A percentile compares a stretch with the other conserved stretches of the same genome.
These are phyloP conservation scores for Crocallis elinguaria DNA, from an alignment of 2,888 invertebrate species.

Conservation along the genomic window DNA sequence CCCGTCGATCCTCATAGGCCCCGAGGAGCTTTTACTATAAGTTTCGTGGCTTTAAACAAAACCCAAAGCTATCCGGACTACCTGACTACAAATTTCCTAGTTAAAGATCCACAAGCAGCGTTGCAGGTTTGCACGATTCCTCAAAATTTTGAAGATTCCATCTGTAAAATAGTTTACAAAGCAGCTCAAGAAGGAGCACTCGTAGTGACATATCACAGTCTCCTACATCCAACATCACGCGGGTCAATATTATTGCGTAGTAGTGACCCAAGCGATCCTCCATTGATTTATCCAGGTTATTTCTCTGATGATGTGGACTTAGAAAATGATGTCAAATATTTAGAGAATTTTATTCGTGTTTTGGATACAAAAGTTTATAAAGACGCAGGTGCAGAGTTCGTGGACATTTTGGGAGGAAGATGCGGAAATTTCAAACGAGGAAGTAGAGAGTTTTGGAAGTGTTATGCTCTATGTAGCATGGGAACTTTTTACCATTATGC, in stretches of 20 bases:
- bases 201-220: constrained; percentile 41
- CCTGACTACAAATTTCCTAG: constrained; percentile 47
- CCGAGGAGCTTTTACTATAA: constrained; percentile 48
- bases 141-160: constrained; percentile 44
- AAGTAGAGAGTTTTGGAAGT: constrained; percentile 58
- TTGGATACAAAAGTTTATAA: constrained; percentile 50
- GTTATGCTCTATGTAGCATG: constrained; percentile 60
- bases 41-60: constrained; percentile 53
- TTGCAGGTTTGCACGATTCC: constrained; percentile 47
- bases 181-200: constrained; percentile 36
- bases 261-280: constrained; percentile 48
- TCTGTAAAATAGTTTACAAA: constrained; percentile 45
- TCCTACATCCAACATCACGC: constrained; percentile 57
- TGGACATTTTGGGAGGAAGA: constrained; percentile 38
- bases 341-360: constrained; percentile 49
- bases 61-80: constrained; percentile 59
- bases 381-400: constrained; percentile 41
- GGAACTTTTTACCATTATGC: constrained; percentile 85
- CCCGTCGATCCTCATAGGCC: constrained; percentile 42
- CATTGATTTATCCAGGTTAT: constrained; percentile 47
- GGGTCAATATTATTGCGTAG: constrained; percentile 50
- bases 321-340: constrained; percentile 41
- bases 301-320: constrained; percentile 48
- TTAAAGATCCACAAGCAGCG: constrained; percentile 42
- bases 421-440: constrained; percentile 35